Evolutionary conservation across 2,113 vertebrate species (phyloP), one percentile per base, ranked within the genome.

Genomic region (Syrrhaptes paradoxus): DNA sequence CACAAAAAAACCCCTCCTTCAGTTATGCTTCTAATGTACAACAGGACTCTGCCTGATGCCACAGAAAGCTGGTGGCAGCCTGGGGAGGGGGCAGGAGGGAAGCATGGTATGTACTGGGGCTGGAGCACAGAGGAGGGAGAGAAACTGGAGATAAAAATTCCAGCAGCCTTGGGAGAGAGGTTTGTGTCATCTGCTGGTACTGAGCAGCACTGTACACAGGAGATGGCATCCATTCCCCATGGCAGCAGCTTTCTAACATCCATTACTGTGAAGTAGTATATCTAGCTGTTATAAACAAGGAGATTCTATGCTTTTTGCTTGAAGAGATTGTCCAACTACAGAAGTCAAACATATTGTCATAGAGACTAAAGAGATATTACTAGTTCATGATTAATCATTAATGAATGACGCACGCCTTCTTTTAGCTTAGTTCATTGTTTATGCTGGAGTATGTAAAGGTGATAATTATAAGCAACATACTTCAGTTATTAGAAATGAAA

Each of bases 341-440:
- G 0, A 77, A 87, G 19, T 65, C 49, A 72, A 78, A 36, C 65
- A 7, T 57, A 3, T 13, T 79, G 68, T 87, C 79, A 71, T 61
- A 38, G 32, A 72, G 65, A 68, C 65, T 68, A 54, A 72, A 54
- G 77, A 89, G 29, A 13, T 43, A 17, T 29, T 73, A 22, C 32
- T 87, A 20, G 25, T 75, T 87, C 54, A 54, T 76, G 89, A 32
- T 91, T 59, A 87, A 66, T 52, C 21, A 7, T 41, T 41, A 41
- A 41, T 72, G 74, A 71, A n/a, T 95, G 87, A 78, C 84, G 68
- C 80, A 91, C 93, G 28, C 41, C 48, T 95, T 81, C n/a, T 66
- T 93, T 72, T 32, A 85, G 38, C 52, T 89, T 87, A 67, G 70
- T 82, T 91, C 62, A 59, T 72, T 91, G 70, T 95, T 97, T 91